phyloP scores from a whole-genome alignment of 2,888 invertebrate species.

The Aelia acuminata region DNA sequence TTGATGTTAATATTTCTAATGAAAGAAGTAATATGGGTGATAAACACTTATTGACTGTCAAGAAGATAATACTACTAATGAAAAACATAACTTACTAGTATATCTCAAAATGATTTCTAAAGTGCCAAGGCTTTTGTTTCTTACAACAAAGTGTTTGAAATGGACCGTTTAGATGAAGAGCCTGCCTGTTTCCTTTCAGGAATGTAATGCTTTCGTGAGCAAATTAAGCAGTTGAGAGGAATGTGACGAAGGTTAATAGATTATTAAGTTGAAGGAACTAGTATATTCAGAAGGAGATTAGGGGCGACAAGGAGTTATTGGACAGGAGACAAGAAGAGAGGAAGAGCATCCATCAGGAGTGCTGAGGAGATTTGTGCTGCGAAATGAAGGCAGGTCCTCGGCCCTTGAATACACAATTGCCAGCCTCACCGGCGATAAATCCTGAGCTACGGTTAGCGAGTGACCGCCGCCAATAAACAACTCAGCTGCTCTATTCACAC shows the following conservation, averaged over 20 bases:
- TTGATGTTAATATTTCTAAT: too few species aligned
- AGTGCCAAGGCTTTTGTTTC: too few species aligned
- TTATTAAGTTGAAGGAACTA: neutral
- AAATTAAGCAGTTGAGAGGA: neutral
- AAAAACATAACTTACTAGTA: too few species aligned
- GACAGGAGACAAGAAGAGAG: conserved; percentile 11
- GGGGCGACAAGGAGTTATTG: neutral
- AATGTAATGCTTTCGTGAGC: neutral
- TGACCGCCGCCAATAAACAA: conserved; percentile 50
- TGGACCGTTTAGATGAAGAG: neutral
- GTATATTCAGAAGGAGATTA: conserved; percentile 12
- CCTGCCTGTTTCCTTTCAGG: neutral
- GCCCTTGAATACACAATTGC: conserved; percentile 50
- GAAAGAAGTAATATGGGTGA: too few species aligned
- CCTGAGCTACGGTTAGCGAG: neutral
- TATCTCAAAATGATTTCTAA: too few species aligned
- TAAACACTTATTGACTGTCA: too few species aligned
- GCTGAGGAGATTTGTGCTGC: conserved; percentile 33
- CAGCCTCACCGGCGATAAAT: conserved; percentile 30
- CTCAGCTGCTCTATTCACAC: conserved; percentile 42
- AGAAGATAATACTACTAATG: too few species aligned
- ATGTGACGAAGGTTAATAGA: neutral
- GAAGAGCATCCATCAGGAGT: conserved; percentile 18
- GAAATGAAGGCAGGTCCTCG: conserved; percentile 36
- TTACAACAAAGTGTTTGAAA: too few species aligned